Conservation (phyloP, 2,113 vertebrate species). For the Loxodonta africana region DNA sequence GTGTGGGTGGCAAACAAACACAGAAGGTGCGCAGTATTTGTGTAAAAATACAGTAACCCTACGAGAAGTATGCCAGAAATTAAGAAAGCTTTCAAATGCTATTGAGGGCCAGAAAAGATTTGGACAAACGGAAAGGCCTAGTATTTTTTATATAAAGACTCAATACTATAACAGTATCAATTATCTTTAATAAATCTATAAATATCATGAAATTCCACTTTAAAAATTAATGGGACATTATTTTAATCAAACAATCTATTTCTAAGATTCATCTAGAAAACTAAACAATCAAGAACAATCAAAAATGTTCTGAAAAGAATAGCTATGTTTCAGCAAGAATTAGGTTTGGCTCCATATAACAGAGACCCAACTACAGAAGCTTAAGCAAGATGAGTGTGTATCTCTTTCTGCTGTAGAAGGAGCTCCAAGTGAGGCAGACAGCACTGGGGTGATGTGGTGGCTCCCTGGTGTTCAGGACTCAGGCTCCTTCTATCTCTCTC, state of each 20-base stretch:
- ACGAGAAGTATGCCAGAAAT: background rate
- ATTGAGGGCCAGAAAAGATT: background rate
- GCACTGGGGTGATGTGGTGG: background rate
- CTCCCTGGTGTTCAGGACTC: fast-evolving
- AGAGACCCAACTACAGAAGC: background rate
- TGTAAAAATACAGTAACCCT: no score
- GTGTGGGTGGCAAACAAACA: no score
- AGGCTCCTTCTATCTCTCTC: background rate
- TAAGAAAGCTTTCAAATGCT: background rate
- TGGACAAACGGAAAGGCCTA: background rate
- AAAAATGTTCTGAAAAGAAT: background rate
- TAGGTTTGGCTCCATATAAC: background rate
- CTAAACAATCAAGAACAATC: background rate
- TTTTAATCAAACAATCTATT: background rate
- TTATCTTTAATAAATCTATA: background rate
- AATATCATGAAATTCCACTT: background rate
- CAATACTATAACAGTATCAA: background rate
- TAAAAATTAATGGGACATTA: background rate
- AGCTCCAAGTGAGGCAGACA: background rate
- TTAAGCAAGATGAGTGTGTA: fast-evolving
- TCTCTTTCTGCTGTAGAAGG: background rate
- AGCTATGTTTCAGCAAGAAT: background rate
- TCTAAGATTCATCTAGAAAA: background rate
- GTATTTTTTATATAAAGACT: background rate
- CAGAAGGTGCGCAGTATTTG: no score